Conservation (phyloP, 2,888 invertebrate genomes). For the Trissonchulus latispiculum region DNA sequence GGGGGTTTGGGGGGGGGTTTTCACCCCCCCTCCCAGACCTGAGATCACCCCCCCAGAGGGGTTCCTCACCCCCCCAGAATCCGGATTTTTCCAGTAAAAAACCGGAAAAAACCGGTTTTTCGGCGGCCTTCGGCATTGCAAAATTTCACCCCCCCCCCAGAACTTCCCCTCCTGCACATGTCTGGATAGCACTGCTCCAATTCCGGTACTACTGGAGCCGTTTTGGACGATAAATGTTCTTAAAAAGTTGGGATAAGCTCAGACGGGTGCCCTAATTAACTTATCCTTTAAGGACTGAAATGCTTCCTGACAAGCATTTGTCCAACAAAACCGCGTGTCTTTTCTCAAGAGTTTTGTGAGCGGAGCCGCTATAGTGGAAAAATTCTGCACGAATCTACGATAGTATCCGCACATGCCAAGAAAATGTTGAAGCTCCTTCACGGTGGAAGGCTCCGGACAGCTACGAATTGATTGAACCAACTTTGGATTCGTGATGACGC, state of each 20-base stretch:
- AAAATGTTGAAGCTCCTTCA: too few species aligned
- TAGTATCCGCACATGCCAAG: too few species aligned
- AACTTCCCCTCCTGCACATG: too few species aligned
- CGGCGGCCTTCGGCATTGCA: too few species aligned
- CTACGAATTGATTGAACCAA: neutral
- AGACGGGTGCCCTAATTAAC: neutral
- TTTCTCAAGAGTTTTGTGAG: neutral
- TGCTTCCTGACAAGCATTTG: neutral
- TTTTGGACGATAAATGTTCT: neutral
- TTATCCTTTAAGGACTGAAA: neutral
- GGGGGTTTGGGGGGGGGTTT: too few species aligned
- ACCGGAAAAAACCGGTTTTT: too few species aligned
- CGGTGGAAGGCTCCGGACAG: neutral
- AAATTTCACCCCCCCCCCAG: too few species aligned
- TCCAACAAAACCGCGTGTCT: neutral
- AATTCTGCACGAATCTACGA: neutral
- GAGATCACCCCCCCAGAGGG: too few species aligned
- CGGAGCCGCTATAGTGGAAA: neutral
- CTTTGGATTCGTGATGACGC: neutral
- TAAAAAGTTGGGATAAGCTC: neutral
- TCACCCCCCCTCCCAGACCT: too few species aligned
- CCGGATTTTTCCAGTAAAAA: too few species aligned
- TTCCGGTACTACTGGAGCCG: neutral
- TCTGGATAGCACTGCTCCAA: constrained; percentile 1
- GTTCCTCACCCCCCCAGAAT: too few species aligned